Conservation (phyloP, 2,797 vertebrate genomes). For the Pseudochromis fuscus region DNA sequence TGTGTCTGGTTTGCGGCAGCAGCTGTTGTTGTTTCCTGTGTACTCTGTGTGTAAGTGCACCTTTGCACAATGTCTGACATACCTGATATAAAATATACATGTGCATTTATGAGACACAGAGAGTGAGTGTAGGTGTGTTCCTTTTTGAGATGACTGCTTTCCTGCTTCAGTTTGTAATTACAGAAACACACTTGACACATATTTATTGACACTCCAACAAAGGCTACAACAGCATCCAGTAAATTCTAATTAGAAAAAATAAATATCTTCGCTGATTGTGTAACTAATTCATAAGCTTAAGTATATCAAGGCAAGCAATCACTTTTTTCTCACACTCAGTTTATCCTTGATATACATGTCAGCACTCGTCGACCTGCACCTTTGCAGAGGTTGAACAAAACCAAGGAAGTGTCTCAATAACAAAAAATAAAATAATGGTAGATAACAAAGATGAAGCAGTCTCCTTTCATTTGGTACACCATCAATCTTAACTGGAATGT, state of each 20-base stretch:
- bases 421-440: neutral
- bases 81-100: conserved; percentile 40
- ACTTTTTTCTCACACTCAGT: neutral
- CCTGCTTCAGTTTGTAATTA: neutral
- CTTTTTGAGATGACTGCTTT: neutral
- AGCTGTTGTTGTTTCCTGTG: conserved; percentile 67
- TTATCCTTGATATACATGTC: neutral
- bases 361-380: too few relatives aligned
- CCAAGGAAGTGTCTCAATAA: neutral
- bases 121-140: neutral
- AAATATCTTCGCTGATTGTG: neutral
- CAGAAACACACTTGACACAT: neutral
- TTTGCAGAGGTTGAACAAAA: conserved; percentile 11
- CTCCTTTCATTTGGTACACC: conserved; percentile 16
- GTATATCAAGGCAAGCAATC: too few relatives aligned
- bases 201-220: neutral
- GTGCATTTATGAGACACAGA: neutral
- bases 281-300: neutral
- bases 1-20: conserved; percentile 56
- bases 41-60: conserved; percentile 19
- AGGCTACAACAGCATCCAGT: neutral
- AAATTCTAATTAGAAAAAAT: neutral
- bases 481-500: conserved; percentile 26
- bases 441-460: neutral
- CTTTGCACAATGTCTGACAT: conserved; percentile 26